Conservation (phyloP, 2,797 vertebrate genomes). For the Morus bassanus region DNA sequence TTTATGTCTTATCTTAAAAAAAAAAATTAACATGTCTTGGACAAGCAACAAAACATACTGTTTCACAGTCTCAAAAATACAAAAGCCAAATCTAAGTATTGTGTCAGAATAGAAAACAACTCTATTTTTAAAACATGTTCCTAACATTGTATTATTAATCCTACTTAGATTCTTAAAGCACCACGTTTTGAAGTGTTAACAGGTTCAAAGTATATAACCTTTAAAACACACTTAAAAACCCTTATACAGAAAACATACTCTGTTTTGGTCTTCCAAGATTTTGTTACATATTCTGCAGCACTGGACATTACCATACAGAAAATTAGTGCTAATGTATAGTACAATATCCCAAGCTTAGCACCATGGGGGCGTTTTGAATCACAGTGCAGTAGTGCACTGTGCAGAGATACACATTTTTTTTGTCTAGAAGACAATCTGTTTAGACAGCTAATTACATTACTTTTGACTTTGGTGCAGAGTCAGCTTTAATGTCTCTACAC, state of each 20-base stretch:
- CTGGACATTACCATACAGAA: background rate
- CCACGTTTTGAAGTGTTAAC: background rate
- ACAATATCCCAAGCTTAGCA: background rate
- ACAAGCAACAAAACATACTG: background rate
- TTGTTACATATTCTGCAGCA: background rate
- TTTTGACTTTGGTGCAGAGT: background rate
- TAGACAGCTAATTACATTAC: background rate
- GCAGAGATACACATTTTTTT: background rate
- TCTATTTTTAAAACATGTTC: background rate
- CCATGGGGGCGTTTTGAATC: background rate
- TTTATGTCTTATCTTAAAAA: background rate
- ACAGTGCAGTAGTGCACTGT: background rate
- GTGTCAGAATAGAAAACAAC: background rate
- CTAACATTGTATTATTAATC: background rate
- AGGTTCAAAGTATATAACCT: background rate
- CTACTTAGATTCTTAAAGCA: background rate
- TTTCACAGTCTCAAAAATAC: background rate
- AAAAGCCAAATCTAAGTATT: background rate
- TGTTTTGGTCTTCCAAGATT: background rate
- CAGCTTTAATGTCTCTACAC: background rate
- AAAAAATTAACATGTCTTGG: background rate
- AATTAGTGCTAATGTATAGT: rapidly evolving
- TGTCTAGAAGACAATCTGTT: background rate
- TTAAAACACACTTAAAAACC: background rate
- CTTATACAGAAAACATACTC: background rate